phyloP scores from a whole-genome alignment of 2,113 vertebrate genomes.

The rabbit (Oryctolagus cuniculus) region DNA sequence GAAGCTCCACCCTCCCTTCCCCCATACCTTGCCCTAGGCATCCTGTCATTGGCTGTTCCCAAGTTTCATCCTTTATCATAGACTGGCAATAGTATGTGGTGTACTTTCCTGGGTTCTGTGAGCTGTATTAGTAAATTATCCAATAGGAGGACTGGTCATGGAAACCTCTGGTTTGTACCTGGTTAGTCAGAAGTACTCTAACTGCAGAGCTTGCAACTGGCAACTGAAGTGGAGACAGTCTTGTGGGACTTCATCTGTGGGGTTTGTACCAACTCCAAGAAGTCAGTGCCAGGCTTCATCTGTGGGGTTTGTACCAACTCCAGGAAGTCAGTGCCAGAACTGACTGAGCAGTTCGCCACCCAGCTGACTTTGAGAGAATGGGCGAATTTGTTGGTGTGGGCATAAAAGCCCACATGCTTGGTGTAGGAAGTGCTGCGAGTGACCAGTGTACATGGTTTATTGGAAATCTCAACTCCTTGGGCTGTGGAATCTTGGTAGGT shows the following conservation, averaged over 20 bases:
- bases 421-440: not conserved
- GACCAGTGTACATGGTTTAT: not conserved
- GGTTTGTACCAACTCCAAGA: not conserved
- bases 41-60: not conserved
- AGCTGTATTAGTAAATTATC: not conserved
- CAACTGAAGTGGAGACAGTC: not conserved
- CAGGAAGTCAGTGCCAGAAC: not conserved
- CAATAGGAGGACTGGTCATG: not conserved
- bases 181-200: not conserved
- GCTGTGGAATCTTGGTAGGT: not conserved
- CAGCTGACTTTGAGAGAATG: not conserved
- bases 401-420: not conserved
- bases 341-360: not conserved
- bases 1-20: not conserved
- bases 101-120: not conserved
- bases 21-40: not conserved
- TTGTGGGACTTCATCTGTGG: not conserved
- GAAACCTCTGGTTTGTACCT: not conserved
- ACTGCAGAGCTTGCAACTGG: not conserved
- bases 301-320: not conserved
- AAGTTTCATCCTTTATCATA: not conserved
- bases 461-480: not conserved
- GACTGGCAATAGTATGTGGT: not conserved
- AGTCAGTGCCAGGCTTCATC: not conserved
- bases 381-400: not conserved